A percentile compares a stretch with the other conserved stretches of the same genome.
These are phyloP conservation scores for Dromococcyx pavoninus DNA, from an alignment of 2,797 vertebrate species.

Conservation along the genomic window DNA sequence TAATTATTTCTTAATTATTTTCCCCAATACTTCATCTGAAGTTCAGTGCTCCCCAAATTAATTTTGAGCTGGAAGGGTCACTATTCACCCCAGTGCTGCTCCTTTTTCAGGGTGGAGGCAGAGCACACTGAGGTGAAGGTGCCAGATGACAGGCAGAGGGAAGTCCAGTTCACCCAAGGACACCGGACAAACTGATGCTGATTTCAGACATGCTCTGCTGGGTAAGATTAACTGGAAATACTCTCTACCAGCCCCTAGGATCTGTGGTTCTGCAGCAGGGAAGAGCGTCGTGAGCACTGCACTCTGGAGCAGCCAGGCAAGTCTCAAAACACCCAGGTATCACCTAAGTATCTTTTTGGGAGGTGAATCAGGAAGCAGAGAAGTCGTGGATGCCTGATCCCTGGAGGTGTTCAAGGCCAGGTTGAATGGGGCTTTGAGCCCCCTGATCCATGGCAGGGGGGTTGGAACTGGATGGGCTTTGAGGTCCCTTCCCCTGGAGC, in stretches of 20 bases:
- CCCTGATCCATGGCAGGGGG: no score
- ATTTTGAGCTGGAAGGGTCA: background rate
- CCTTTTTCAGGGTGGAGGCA: accelerated
- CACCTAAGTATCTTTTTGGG: background rate
- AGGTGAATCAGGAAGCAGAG: background rate
- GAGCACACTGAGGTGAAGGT: accelerated
- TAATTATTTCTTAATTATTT: background rate
- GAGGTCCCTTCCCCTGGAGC: background rate
- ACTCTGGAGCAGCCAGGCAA: background rate
- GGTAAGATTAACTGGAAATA: background rate
- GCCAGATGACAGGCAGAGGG: accelerated
- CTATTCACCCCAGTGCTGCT: background rate
- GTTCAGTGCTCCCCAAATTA: background rate
- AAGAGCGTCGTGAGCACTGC: background rate
- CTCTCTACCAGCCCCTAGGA: no score
- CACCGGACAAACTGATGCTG: background rate
- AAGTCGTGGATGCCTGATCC: no score
- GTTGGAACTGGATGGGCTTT: no score
- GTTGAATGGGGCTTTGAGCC: no score
- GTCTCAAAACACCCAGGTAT: background rate
- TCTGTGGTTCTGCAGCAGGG: background rate
- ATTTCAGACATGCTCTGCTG: background rate
- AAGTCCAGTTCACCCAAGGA: background rate
- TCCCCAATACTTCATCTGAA: background rate
- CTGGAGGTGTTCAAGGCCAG: no score